Percentiles rank a stretch among this genome's conserved stretches.
Evolutionary conservation across 2,888 invertebrate genomes (phyloP).

Genomic region (Drosophila ustulata): DNA sequence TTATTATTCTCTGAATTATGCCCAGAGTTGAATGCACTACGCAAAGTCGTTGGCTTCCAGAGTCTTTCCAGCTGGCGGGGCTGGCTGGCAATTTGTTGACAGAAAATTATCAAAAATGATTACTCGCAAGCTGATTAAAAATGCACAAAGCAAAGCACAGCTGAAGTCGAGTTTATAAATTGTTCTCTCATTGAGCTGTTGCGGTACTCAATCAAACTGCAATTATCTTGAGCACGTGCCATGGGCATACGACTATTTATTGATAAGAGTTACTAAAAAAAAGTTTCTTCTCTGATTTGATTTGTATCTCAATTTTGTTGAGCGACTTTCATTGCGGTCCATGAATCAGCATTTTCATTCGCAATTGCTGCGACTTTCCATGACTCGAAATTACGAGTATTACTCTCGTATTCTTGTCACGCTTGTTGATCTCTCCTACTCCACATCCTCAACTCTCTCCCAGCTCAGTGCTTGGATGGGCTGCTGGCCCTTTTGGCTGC

Average conservation of each 20-base stretch:
- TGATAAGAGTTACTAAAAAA: slow-evolving; percentile 4
- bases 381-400: slow-evolving; percentile 34
- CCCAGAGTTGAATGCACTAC: slow-evolving; percentile 70
- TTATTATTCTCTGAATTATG: slow-evolving; percentile 38
- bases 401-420: slow-evolving; percentile 58
- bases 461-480: not conserved
- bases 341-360: slow-evolving; percentile 68
- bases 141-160: slow-evolving; percentile 24
- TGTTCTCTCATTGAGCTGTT: slow-evolving; percentile 27
- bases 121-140: slow-evolving; percentile 38
- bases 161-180: slow-evolving; percentile 16
- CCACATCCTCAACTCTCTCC: not conserved
- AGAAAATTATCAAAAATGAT: slow-evolving; percentile 36
- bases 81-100: slow-evolving; percentile 20
- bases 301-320: slow-evolving; percentile 19
- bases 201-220: slow-evolving; percentile 57
- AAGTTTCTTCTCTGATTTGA: slow-evolving; percentile 8
- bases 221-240: slow-evolving; percentile 69
- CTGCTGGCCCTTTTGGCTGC: slow-evolving; percentile 38
- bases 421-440: slow-evolving; percentile 51
- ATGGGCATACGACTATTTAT: slow-evolving; percentile 17
- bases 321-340: slow-evolving; percentile 43
- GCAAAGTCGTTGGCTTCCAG: slow-evolving; percentile 39
- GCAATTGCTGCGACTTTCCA: slow-evolving; percentile 50
- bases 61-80: slow-evolving; percentile 15